Percentiles rank a stretch among this genome's conserved stretches.
phyloP scores from a whole-genome alignment of 1,140 invertebrate genomes.

The Eupristina koningsbergeri region DNA sequence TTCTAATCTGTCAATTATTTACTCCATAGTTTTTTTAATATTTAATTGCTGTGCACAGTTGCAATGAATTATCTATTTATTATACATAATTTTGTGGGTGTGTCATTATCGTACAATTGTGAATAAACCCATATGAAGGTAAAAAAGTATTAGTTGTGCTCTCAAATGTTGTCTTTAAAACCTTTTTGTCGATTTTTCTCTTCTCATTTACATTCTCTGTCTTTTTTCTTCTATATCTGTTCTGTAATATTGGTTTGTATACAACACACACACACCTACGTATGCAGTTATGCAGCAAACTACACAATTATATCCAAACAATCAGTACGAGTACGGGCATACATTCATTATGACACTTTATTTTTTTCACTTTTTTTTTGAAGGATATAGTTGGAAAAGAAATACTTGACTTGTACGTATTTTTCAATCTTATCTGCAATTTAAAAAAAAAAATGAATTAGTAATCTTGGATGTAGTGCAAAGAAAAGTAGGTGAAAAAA shows the following conservation, averaged over 20 bases:
- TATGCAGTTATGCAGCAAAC: too few relatives aligned
- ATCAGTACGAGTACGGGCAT: neutral
- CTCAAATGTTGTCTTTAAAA: neutral
- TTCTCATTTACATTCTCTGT: neutral
- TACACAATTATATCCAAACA: too few relatives aligned
- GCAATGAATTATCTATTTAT: neutral
- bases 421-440: too few relatives aligned
- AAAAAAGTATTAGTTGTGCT: neutral
- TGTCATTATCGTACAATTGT: neutral
- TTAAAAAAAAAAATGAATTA: too few relatives aligned
- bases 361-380: too few relatives aligned
- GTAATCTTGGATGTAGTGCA: too few relatives aligned
- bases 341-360: too few relatives aligned
- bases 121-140: neutral
- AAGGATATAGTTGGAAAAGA: too few relatives aligned
- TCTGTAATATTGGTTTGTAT: neutral
- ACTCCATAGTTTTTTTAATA: neutral
- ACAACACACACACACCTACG: too few relatives aligned
- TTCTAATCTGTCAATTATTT: slow-evolving; percentile 8
- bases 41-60: neutral
- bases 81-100: too few relatives aligned
- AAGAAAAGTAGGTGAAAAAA: neutral
- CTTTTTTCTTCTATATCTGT: neutral
- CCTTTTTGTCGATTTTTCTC: neutral
- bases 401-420: neutral